Base-by-base conservation (phyloP, 2,797 vertebrate species). In the Sphenopsis melanotis region DNA sequence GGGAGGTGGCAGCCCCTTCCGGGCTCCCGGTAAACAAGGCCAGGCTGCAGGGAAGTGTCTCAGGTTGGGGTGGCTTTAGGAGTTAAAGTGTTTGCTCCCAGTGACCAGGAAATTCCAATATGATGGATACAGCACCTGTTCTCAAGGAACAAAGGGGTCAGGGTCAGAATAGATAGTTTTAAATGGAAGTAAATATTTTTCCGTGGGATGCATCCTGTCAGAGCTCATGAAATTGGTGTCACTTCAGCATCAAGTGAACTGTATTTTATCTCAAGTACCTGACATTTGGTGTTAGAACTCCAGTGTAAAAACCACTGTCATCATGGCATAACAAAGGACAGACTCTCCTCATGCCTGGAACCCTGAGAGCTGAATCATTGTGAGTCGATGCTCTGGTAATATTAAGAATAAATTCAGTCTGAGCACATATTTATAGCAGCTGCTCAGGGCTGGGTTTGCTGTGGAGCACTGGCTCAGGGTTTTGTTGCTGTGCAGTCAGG, bases 41-140 rank as follows among this genome's bases (percentile, higher is more conserved):
- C 8, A 32, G 71, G 17, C 29, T 39, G 24, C 11, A 6, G 34
- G 37, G 21, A n/a, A 22, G 12, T 17, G 37, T 34, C 10, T 13
- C 29, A 39, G 3, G 2, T 63, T 83, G 6, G 11, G 6, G 41
- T 30, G 26, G 29, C 49, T 80, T 39, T 6, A 20, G 39, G 23
- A 64, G 41, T 57, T 71, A 64, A 19, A 50, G 17, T 6, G 4
- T 47, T 82, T 63, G 15, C 5, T 46, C 32, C 12, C 17, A 6
- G 9, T 30, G 29, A 44, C 9, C 36, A 19, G 47, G 21, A 61
- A 71, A 37, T 39, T 4, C 32, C 60, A 30, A 39, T 8, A 3
- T 0, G 6, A 37, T 56, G 39, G 24, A 27, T 65, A 9, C 0
- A 1, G 60, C 8, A 9, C 6, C 17, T 13, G 4, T 42, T 44